phyloP scores from a whole-genome alignment of 2,113 vertebrate genomes.

The Heteronetta atricapilla region DNA sequence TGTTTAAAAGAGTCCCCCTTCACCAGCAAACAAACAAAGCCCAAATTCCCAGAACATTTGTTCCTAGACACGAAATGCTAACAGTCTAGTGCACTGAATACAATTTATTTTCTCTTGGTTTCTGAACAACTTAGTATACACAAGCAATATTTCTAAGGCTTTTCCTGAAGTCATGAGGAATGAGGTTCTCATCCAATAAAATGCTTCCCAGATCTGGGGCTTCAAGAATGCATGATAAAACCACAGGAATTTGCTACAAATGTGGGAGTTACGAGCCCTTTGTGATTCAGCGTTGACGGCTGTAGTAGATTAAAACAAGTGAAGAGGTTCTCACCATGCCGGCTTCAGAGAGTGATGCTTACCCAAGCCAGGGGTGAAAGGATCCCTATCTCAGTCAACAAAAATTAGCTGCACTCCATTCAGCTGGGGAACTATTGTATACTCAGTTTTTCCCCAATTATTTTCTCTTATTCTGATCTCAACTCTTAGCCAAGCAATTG shows the following conservation, averaged over 20 bases:
- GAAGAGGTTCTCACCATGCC: not conserved
- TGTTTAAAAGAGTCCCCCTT: not conserved
- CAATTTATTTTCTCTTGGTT: not conserved
- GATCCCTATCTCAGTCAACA: rapidly evolving
- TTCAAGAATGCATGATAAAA: not conserved
- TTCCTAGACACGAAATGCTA: not conserved
- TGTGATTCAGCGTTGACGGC: rapidly evolving
- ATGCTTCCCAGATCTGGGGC: not conserved
- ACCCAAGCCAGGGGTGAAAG: not conserved
- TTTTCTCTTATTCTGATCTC: not conserved
- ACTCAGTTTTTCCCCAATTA: not conserved
- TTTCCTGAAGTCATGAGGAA: not conserved
- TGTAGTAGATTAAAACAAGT: not conserved
- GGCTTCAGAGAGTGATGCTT: not conserved
- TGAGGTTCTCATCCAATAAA: not conserved
- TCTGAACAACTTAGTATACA: not conserved
- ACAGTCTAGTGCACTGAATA: not conserved
- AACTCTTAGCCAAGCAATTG: not conserved
- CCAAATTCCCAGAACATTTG: not conserved
- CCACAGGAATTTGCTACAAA: not conserved
- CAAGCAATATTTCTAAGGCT: not conserved
- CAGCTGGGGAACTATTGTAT: not conserved
- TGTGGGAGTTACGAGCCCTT: not conserved
- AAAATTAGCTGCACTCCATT: not conserved
- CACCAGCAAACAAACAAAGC: not conserved